Percentiles rank a stretch among this genome's conserved stretches.
These are phyloP conservation scores for Drosophila busckii DNA, from an alignment of 1,140 invertebrate species.

Conservation along the genomic window DNA sequence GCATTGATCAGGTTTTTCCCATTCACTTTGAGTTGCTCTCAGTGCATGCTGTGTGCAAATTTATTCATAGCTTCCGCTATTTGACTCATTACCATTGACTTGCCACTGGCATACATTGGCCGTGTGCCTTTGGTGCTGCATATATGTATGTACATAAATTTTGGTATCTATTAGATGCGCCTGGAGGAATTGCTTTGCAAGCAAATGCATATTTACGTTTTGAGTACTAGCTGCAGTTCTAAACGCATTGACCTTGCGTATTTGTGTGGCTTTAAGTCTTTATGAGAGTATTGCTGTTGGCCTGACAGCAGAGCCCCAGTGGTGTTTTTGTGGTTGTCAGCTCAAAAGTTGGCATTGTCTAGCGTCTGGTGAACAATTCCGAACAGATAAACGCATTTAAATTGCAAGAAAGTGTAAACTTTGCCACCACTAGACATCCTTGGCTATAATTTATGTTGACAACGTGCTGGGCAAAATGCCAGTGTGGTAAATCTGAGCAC, in stretches of 20 bases:
- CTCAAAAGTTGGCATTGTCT: conserved; percentile 1
- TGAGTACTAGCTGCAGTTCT: no score
- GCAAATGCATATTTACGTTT: no score
- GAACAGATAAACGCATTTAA: conserved; percentile 66
- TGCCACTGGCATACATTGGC: conserved; percentile 10
- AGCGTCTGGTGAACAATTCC: conserved; percentile 36
- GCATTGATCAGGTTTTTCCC: no score
- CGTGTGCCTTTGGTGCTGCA: not conserved
- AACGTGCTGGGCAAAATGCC: conserved; percentile 56
- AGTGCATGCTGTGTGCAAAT: conserved; percentile 33
- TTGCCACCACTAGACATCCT: conserved; percentile 39
- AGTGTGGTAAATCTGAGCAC: not conserved
- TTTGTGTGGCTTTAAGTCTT: no score
- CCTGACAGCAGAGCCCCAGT: no score
- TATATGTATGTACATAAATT: not conserved
- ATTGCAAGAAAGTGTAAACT: conserved; percentile 57
- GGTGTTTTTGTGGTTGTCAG: no score
- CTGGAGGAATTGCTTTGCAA: not conserved
- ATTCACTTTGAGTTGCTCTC: no score
- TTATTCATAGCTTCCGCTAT: conserved; percentile 66
- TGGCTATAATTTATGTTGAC: conserved; percentile 67
- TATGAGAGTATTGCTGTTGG: no score
- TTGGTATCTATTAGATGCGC: conserved; percentile 15
- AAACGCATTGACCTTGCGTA: no score
- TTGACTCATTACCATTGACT: conserved; percentile 58